phyloP scores from a whole-genome alignment of 37 sponge, comb jelly and placozoan species.

The Haliclona indistincta region DNA sequence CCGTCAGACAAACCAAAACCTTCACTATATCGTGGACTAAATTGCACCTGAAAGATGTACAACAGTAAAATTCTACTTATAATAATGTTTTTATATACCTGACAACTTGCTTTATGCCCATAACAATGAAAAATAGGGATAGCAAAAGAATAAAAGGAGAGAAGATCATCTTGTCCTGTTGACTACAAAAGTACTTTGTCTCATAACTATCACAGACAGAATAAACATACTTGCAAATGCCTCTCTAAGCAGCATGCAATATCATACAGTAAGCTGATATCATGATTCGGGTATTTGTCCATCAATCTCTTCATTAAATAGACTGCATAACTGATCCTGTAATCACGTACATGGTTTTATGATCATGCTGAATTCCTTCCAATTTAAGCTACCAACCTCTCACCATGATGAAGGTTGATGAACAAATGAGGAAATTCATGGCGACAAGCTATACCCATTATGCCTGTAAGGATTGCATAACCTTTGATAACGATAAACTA shows the following conservation, averaged over 20 bases:
- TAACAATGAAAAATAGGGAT: conserved; percentile 13
- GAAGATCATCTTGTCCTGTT: neutral
- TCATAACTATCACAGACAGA: neutral
- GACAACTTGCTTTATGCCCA: conserved; percentile 10
- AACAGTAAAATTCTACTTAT: too few relatives aligned
- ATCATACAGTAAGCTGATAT: conserved; percentile 26
- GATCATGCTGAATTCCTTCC: too few relatives aligned
- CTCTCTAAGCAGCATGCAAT: neutral
- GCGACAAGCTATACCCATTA: conserved; percentile 31
- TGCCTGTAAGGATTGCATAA: too few relatives aligned
- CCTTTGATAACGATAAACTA: too few relatives aligned
- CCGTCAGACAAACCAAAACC: neutral
- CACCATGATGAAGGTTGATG: conserved; percentile 30
- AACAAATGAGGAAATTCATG: conserved; percentile 39
- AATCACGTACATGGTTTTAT: too few relatives aligned
- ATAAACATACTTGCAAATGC: conserved; percentile 9
- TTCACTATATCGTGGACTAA: too few relatives aligned
- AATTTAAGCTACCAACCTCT: too few relatives aligned
- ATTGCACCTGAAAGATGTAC: too few relatives aligned
- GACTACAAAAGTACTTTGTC: too few relatives aligned
- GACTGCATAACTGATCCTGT: neutral
- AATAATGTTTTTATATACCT: too few relatives aligned
- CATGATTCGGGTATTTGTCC: neutral
- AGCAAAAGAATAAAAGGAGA: neutral
- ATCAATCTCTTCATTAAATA: neutral